Evolutionary conservation across 2,113 vertebrate genomes (phyloP), one percentile per base, ranked within the genome.

Genomic region (Astur gentilis): DNA sequence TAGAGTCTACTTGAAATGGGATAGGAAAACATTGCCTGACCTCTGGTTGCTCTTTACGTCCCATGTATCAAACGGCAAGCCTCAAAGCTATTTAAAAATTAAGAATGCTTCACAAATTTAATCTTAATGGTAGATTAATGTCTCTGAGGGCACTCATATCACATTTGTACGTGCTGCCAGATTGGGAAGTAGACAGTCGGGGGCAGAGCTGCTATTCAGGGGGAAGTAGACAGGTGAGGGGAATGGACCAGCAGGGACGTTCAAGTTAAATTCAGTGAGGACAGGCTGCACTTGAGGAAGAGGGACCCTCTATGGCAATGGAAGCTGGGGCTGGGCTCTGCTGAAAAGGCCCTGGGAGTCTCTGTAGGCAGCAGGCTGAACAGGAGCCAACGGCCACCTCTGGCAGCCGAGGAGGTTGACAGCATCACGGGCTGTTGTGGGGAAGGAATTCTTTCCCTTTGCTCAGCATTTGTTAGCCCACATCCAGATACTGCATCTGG

Each of bases 331-430:
- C 49, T 93, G 7, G 6, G 42, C 32, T 36, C 32, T 83, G n/a
- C 69, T 22, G 31, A 5, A 58, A 38, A 38, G 34, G 36, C 31
- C 8, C 40, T 42, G 42, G 52, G 12, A 55, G 25, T 14, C 36
- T 82, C 45, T 62, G 45, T 16, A 58, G 60, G 25, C 67, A 76
- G 50, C 1, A 2, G 17, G 49, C 47, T 82, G 58, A 40, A 36
- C 36, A 72, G 77, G 13, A 80, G 8, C 57, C 40, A 38, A 52
- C 0, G 0, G 44, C 27, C 50, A 71, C 42, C 44, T 42, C 42
- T 67, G 52, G 6, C 31, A 58, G 9, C 1, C 2, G 23, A 34
- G 12, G 22, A 47, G 26, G 9, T 9, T 0, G 0, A 10, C 50
- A 47, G 47, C 36, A 71, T 58, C 26, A 26, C 22, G 38, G 47